Evolutionary conservation across 2,797 vertebrate species (phyloP).

Genomic region (Hozukius guyotensis): DNA sequence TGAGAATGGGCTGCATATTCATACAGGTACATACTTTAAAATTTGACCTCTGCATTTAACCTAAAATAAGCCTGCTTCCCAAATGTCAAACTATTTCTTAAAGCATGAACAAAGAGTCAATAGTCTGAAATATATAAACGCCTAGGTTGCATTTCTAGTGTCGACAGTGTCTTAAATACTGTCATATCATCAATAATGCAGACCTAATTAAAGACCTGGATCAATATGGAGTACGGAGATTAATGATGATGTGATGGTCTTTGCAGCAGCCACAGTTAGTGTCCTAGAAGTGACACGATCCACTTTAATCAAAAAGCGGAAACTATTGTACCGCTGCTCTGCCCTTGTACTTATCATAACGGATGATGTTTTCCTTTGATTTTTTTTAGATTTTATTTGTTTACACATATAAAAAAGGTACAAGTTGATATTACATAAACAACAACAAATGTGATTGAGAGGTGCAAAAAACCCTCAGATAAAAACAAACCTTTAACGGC

Average conservation of each 20-base stretch:
- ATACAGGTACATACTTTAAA: no score
- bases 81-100: neutral
- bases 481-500: no score
- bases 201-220: neutral
- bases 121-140: neutral
- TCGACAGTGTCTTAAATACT: neutral
- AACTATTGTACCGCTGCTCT: neutral
- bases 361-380: no score
- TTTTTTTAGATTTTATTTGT: no score
- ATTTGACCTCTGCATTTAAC: no score
- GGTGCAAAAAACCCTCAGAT: no score
- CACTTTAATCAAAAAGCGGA: constrained; percentile 72
- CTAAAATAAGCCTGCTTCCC: neutral
- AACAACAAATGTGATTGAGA: no score
- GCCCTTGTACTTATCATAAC: neutral
- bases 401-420: no score
- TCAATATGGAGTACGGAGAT: neutral
- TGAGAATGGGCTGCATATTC: no score
- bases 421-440: no score
- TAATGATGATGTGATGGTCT: neutral
- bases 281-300: neutral
- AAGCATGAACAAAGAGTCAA: neutral
- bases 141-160: neutral
- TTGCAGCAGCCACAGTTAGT: neutral
- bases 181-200: neutral